Percentiles rank a stretch among this genome's conserved stretches.
Conservation (phyloP, 2,797 vertebrate species). For the Lacerta bilineata region DNA sequence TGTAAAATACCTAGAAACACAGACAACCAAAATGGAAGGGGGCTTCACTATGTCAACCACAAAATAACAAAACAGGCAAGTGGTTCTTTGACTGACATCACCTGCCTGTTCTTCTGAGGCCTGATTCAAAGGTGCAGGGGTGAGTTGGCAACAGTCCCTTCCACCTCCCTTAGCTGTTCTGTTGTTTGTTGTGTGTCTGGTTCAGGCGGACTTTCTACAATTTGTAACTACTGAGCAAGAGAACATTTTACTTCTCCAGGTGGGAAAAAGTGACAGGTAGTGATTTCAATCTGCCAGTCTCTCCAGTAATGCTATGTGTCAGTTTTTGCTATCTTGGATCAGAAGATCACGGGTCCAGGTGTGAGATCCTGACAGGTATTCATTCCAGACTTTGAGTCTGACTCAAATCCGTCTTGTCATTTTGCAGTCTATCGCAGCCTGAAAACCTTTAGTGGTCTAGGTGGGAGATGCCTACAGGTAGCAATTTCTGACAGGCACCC, state of each 20-base stretch:
- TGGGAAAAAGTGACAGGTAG: neutral
- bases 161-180: neutral
- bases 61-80: too few relatives aligned
- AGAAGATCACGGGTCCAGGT: neutral
- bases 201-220: neutral
- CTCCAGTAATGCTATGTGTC: neutral
- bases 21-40: neutral
- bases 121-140: neutral
- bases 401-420: neutral
- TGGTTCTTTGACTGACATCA: neutral
- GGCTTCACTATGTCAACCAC: neutral
- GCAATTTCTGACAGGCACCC: neutral
- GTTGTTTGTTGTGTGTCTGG: neutral
- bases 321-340: slow-evolving; percentile 2
- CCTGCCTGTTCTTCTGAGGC: neutral
- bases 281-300: neutral
- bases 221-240: neutral
- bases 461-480: neutral
- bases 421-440: neutral
- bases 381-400: slow-evolving; percentile 4
- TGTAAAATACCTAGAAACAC: neutral
- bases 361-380: slow-evolving; percentile 1
- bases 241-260: neutral
- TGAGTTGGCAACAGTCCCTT: neutral
- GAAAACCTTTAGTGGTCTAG: neutral